Evolutionary conservation across 64 coral and sea anemone species (phyloP).

Genomic region (Dendronephthya gigantea): DNA sequence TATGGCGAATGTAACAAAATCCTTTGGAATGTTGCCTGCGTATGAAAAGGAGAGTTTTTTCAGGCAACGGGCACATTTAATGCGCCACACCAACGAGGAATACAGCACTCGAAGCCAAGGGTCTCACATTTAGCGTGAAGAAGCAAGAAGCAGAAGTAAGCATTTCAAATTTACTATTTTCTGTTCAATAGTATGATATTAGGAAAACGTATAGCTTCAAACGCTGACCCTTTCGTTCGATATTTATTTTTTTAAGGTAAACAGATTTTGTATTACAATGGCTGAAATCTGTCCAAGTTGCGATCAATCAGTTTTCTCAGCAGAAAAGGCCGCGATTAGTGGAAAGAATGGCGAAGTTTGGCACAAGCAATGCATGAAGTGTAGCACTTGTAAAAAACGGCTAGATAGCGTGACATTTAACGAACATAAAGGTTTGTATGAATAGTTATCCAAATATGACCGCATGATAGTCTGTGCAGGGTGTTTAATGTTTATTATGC

Average conservation of each 20-base stretch:
- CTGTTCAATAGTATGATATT: background rate
- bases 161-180: background rate
- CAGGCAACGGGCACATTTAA: background rate
- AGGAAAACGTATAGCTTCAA: background rate
- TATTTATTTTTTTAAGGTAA: background rate
- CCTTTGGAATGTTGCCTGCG: background rate
- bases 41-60: background rate
- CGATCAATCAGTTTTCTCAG: background rate
- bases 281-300: background rate
- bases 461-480: background rate
- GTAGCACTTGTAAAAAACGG: background rate
- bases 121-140: background rate
- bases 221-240: background rate
- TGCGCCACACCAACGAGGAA: background rate
- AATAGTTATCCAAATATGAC: background rate
- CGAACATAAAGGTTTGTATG: slow-evolving; percentile 9
- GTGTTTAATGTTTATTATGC: background rate
- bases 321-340: background rate
- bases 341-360: slow-evolving; percentile 10
- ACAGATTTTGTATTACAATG: background rate
- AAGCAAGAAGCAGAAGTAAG: background rate
- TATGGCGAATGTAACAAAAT: background rate
- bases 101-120: background rate
- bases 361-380: slow-evolving; percentile 2
- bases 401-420: background rate